phyloP scores from a whole-genome alignment of 2,888 invertebrate genomes.

The Andrena bucephala region DNA sequence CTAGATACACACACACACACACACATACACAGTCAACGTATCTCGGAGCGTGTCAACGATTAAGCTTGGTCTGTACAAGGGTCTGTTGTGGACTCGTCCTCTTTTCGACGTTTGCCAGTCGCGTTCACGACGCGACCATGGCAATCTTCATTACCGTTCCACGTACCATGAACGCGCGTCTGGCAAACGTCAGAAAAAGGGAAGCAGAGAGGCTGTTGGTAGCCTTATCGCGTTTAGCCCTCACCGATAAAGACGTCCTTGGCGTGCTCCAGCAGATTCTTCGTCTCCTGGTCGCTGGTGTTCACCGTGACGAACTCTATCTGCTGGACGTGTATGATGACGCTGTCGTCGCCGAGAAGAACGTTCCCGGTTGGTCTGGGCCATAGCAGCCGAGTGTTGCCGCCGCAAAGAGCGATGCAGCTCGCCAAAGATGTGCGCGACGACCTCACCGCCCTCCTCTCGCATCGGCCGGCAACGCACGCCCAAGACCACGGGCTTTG shows the following conservation, averaged over 20 bases:
- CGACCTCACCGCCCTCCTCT: constrained; percentile 88
- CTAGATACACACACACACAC: neutral
- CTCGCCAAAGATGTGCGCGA: constrained; percentile 90
- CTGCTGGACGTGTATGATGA: constrained; percentile 87
- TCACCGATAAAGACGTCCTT: constrained; percentile 83
- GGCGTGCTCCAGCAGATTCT: constrained; percentile 81
- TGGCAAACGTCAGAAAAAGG: no score
- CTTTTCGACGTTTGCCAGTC: no score
- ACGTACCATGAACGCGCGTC: no score
- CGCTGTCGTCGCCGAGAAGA: constrained; percentile 88
- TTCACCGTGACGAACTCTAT: constrained; percentile 84
- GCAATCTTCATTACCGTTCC: no score
- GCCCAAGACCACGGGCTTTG: constrained; percentile 91
- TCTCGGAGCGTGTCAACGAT: neutral
- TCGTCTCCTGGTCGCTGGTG: constrained; percentile 79
- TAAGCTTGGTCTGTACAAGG: no score
- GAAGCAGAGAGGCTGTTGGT: neutral
- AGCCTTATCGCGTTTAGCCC: neutral
- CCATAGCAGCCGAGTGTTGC: constrained; percentile 90
- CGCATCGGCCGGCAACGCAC: constrained; percentile 90
- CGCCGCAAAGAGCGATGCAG: constrained; percentile 92
- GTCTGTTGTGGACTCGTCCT: no score
- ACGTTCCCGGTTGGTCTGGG: constrained; percentile 92
- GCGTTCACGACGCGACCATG: no score
- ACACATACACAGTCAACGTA: neutral